Base-by-base conservation (phyloP, 2,888 invertebrate genomes). In the Drosophila flavopinicola region DNA sequence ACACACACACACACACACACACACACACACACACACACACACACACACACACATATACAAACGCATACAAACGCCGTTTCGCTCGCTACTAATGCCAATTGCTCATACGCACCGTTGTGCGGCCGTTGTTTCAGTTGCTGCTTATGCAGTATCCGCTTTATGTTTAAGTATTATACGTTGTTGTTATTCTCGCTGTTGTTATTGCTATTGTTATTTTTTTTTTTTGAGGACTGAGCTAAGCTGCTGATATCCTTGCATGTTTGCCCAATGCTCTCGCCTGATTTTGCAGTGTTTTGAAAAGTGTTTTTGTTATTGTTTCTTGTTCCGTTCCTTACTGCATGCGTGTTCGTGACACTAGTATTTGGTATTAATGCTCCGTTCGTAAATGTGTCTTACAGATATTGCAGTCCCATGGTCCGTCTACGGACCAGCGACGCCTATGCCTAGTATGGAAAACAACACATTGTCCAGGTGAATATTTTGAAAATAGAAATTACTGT, bases 371-470 rank as follows among this genome's bases (percentile, higher is more conserved):
- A 83, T 49, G 4, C 1, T 1, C 0, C 0, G 0, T 7, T 25
- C 6, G 39, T 33, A 2, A 32, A 29, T 58, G 30, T 69, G 9
- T 53, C 15, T 90, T 89, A 67, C 86, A 90, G 91, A 84, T 87
- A 66, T 86, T 87, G 91, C 90, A 87, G 87, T 91, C 90, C 90
- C 90, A 69, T 91, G 90, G 90, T 85, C 89, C 83, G 79, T 88
- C 78, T 90, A 91, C 88, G 57, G 90, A 90, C 85, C 89, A 82
- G 84, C 87, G 79, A 64, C 90, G 86, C 61, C 88, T 90, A 38
- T 89, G 90, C 70, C 88, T 91, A 54, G 88, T 89, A 60, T 87
- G 90, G 85, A 88, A 88, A 74, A 88, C 88, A 75, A 87, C 84
- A 72, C 87, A 76, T 83, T 91, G 91, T 88, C 90, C 78, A 88